These are phyloP conservation scores for Pimephales promelas DNA, from an alignment of 2,113 vertebrate genomes.

Conservation along the genomic window DNA sequence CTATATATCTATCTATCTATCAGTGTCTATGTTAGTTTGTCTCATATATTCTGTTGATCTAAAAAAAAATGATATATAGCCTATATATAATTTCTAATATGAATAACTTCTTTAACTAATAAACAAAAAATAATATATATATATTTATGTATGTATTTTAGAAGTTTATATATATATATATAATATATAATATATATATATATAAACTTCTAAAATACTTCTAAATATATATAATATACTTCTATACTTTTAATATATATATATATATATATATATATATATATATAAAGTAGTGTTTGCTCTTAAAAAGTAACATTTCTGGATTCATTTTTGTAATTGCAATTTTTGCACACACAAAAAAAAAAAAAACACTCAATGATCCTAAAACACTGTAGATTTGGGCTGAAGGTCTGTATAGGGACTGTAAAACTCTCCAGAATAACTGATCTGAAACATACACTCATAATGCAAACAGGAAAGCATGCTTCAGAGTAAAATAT, in stretches of 20 bases:
- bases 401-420: constrained; percentile 1
- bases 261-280: not conserved
- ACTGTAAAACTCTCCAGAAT: not conserved
- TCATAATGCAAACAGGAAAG: constrained; percentile 39
- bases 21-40: no score
- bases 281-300: not conserved
- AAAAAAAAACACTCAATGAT: not conserved
- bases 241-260: not conserved
- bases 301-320: not conserved
- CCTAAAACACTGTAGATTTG: not conserved
- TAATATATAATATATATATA: not conserved
- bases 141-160: not conserved
- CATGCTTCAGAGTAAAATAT: constrained; percentile 17
- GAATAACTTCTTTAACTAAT: no score
- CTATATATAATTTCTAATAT: no score
- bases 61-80: not conserved
- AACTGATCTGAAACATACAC: constrained; percentile 32
- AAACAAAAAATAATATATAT: not conserved
- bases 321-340: not conserved
- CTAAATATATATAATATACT: no score
- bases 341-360: not conserved
- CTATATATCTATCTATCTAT: no score
- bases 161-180: no score
- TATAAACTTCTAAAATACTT: not conserved
- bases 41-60: no score